A percentile compares a stretch with the other conserved stretches of the same genome.
Conservation (phyloP, 2,888 invertebrate genomes). For the Esperia sulphurella region DNA sequence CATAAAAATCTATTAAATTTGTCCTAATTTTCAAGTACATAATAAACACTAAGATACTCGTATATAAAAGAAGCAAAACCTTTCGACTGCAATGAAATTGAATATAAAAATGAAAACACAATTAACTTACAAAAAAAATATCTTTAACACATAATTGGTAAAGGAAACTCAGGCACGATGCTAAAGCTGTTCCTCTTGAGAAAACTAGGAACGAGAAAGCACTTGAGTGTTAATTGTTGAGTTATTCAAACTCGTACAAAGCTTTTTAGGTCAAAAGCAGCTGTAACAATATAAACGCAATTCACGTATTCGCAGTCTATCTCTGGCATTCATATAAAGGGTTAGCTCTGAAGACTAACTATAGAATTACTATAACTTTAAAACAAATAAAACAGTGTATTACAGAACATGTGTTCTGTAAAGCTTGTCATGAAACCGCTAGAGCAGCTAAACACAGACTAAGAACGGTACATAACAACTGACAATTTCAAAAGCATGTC, state of each 20-base stretch:
- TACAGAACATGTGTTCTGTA: no score
- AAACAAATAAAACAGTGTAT: no score
- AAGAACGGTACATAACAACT: neutral
- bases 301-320: neutral
- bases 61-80: no score
- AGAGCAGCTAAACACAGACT: neutral
- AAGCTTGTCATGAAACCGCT: neutral
- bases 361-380: no score
- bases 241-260: constrained; percentile 19
- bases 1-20: no score
- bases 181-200: constrained; percentile 9
- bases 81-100: neutral
- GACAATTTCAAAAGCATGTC: neutral
- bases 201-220: constrained; percentile 18
- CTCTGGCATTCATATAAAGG: no score
- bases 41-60: no score
- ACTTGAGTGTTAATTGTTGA: constrained; percentile 18
- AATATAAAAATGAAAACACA: neutral
- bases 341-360: no score
- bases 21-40: no score
- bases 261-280: constrained; percentile 18
- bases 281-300: neutral
- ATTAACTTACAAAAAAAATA: neutral
- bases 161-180: neutral
- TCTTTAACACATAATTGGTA: constrained; percentile 11